Evolutionary conservation across 2,888 invertebrate species (phyloP).

Genomic region (Boloria selene): DNA sequence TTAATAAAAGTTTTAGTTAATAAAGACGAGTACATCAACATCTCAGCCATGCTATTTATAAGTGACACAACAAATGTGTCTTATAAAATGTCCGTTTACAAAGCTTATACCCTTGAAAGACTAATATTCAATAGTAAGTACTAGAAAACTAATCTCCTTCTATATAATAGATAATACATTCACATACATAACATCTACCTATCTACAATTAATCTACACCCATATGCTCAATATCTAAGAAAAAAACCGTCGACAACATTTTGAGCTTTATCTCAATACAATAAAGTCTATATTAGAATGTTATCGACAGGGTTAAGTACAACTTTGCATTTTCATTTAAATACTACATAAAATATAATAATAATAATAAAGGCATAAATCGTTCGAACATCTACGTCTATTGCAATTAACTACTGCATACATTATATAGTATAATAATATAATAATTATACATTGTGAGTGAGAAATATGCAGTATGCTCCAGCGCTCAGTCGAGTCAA

Average conservation of each 20-base stretch:
- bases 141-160: constrained; percentile 47
- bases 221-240: constrained; percentile 45
- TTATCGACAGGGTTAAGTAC: constrained; percentile 42
- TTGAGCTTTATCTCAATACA: neutral
- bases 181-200: constrained; percentile 80
- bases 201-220: constrained; percentile 62
- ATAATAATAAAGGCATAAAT: constrained; percentile 61
- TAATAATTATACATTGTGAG: constrained; percentile 4
- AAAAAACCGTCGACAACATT: constrained; percentile 46
- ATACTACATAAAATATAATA: constrained; percentile 55
- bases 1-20: constrained; percentile 20
- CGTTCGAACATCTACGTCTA: constrained; percentile 61
- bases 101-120: constrained; percentile 65
- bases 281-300: constrained; percentile 34
- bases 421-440: constrained; percentile 23
- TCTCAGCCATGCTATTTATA: constrained; percentile 48
- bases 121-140: constrained; percentile 42
- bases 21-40: constrained; percentile 45
- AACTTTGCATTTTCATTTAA: constrained; percentile 56
- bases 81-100: constrained; percentile 43
- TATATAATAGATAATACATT: constrained; percentile 48
- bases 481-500: too few relatives aligned
- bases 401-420: constrained; percentile 59
- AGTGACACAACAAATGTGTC: constrained; percentile 45
- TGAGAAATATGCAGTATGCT: constrained; percentile 27